Evolutionary conservation across 1,140 invertebrate genomes (phyloP).

Genomic region (Ericerus pela): DNA sequence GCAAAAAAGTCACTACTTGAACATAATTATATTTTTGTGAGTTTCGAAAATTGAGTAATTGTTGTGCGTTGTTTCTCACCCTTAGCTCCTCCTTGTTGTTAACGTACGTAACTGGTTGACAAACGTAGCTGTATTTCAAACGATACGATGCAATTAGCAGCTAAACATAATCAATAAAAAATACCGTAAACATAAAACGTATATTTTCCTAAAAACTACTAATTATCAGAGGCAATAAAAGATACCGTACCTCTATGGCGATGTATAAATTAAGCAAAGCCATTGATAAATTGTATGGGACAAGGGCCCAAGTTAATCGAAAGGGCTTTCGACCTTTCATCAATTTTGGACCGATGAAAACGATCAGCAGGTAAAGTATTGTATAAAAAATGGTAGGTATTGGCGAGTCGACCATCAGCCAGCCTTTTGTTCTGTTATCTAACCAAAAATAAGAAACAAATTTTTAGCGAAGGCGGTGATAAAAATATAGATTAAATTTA

Average conservation of each 20-base stretch:
- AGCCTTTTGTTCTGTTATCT: slow-evolving; percentile 69
- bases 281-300: slow-evolving; percentile 76
- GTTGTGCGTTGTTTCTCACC: too few species aligned
- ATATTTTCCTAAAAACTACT: not conserved
- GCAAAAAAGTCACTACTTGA: too few species aligned
- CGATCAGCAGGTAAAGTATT: slow-evolving; percentile 60
- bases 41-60: too few species aligned
- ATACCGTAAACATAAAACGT: not conserved
- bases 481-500: not conserved
- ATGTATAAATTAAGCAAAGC: slow-evolving; percentile 74
- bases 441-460: slow-evolving; percentile 27
- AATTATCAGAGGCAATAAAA: not conserved
- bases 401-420: slow-evolving; percentile 73
- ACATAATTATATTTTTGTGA: too few species aligned
- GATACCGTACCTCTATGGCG: slow-evolving; percentile 44
- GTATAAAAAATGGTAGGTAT: slow-evolving; percentile 59
- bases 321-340: slow-evolving; percentile 71
- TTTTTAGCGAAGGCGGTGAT: not conserved
- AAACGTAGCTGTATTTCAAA: slow-evolving; percentile 73
- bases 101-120: slow-evolving; percentile 70
- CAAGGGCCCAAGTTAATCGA: slow-evolving; percentile 56
- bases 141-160: slow-evolving; percentile 54
- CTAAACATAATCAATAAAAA: slow-evolving; percentile 35
- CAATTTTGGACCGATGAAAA: slow-evolving; percentile 61
- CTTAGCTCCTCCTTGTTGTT: slow-evolving; percentile 69